Base-by-base conservation (phyloP, 2,797 vertebrate species). In the Phalloptychus januarius region DNA sequence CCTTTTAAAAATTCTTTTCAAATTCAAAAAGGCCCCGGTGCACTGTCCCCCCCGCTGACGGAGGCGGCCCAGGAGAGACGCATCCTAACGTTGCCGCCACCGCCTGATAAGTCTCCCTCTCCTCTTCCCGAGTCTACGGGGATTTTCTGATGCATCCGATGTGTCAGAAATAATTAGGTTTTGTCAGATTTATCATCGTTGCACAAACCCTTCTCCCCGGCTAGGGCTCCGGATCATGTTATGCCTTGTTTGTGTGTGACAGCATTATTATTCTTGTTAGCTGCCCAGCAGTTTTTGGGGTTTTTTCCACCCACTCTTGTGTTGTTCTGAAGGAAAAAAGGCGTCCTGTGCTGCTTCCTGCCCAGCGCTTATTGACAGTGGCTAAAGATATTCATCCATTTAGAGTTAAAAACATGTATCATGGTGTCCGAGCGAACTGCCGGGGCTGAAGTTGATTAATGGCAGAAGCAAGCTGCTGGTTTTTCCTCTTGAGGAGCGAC, bases 161-260 rank as follows among this genome's bases (percentile, higher is more conserved):
- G 96, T 99, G 98, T 99, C 98, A 99, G 97, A 98, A 99, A 99
- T 98, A 99, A 99, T 99, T 99, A 99, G 97, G 96, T 99, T 99
- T 99, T 99, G 98, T 98, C 98, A 99, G 97, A 98, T 98, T 98
- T 99, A 98, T 99, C 97, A 99, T 98, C 94, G 96, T 96, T 97
- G 96, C 96, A 95, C 97, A 97, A 97, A 97, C 97, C 97, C 97
- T 96, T 97, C 96, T 97, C 96, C 97, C 96, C 94, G 95, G 96
- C 96, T 96, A 92, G 95, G 96, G 96, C 97, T 96, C 88, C 96
- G 94, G 96, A 97, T 99, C 97, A 96, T 97, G 97, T 98, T 97
- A 96, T 96, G 97, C 98, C 97, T 98, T 99, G 98, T 99, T 99
- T 99, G 97, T 98, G 96, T 97, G 97, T 99, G 98, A 99, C 98